Conservation (phyloP, 2,888 invertebrate species). For the Nowickia ferox region DNA sequence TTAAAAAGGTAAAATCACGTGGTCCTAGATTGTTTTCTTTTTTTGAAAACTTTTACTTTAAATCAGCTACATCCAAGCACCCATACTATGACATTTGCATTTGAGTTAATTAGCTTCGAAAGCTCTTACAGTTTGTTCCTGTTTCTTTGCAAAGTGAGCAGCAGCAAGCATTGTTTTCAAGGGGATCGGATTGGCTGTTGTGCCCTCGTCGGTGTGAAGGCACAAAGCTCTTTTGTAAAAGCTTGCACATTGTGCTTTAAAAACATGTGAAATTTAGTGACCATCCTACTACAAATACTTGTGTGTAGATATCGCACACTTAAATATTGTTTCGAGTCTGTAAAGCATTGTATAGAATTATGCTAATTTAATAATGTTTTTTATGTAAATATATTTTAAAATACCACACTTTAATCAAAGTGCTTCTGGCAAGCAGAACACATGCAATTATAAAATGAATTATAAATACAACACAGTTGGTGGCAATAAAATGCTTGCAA, state of each 20-base stretch:
- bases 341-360: constrained; percentile 46
- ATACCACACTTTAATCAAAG: constrained; percentile 1
- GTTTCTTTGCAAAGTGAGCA: too few species aligned
- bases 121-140: too few species aligned
- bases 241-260: background rate
- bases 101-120: too few species aligned
- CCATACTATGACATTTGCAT: too few species aligned
- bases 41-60: too few species aligned
- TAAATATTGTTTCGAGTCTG: constrained; percentile 11
- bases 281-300: background rate
- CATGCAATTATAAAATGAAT: constrained; percentile 32
- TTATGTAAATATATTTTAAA: constrained; percentile 43
- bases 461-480: constrained; percentile 27
- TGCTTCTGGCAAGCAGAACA: background rate
- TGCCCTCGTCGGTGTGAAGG: too few species aligned
- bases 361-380: constrained; percentile 60
- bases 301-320: background rate
- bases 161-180: too few species aligned
- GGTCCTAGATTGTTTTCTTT: too few species aligned
- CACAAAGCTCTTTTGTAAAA: too few species aligned
- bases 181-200: too few species aligned
- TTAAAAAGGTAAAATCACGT: too few species aligned
- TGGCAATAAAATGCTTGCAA: background rate
- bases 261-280: background rate
- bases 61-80: too few species aligned